A percentile compares a stretch with the other conserved stretches of the same genome.
Evolutionary conservation across 1,140 invertebrate genomes (phyloP).

Genomic region (Nautilus pompilius): DNA sequence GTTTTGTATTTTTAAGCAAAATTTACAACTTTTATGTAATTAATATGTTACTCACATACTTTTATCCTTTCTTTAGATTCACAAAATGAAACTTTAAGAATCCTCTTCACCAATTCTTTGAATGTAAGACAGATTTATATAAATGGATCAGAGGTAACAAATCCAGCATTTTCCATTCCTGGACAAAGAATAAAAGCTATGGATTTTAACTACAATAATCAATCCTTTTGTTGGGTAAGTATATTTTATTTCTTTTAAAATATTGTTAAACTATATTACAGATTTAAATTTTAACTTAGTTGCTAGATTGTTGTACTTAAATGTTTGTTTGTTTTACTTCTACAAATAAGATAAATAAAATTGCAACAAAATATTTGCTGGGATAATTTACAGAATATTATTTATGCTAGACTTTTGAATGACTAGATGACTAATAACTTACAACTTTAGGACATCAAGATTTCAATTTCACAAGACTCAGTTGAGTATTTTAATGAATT

Average conservation of each 20-base stretch:
- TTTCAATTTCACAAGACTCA: too few relatives aligned
- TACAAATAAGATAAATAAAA: background rate
- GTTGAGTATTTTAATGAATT: too few relatives aligned
- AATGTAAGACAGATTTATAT: slow-evolving; percentile 11
- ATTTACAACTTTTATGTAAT: background rate
- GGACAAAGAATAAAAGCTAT: slow-evolving; percentile 30
- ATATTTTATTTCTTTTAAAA: slow-evolving; percentile 56
- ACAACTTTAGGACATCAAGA: background rate
- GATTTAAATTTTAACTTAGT: too few relatives aligned
- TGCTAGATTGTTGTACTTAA: too few relatives aligned
- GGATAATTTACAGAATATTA: background rate
- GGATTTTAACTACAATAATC: slow-evolving; percentile 60
- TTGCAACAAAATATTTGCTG: background rate
- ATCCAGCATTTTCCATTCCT: slow-evolving; percentile 3
- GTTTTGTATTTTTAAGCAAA: background rate
- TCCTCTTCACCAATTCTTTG: slow-evolving; percentile 19
- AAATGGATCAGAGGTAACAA: slow-evolving; percentile 31
- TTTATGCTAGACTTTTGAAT: background rate
- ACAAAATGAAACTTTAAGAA: background rate
- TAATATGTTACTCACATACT: background rate
- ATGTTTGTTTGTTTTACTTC: too few relatives aligned
- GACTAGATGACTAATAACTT: background rate
- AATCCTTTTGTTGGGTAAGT: slow-evolving; percentile 65
- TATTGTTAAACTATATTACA: background rate
- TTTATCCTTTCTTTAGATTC: slow-evolving; percentile 43